phyloP scores from a whole-genome alignment of 2,888 invertebrate species.

The Folsomia manolachei region DNA sequence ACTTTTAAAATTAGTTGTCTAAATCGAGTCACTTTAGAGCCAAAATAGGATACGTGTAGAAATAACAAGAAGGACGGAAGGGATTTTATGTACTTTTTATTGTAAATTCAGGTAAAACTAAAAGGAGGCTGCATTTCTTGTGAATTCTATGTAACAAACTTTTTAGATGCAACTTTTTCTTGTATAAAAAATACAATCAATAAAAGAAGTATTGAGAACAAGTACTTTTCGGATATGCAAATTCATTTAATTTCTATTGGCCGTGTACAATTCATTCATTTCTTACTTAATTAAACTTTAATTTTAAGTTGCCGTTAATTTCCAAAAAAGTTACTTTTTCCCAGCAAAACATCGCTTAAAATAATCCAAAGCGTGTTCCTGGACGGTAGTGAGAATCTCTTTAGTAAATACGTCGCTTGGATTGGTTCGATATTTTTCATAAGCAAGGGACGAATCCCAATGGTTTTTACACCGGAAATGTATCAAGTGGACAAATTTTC shows the following conservation, averaged over 20 bases:
- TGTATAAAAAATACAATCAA: neutral
- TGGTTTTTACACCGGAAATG: slow-evolving; percentile 38
- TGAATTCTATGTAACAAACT: neutral
- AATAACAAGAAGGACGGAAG: neutral
- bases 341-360: slow-evolving; percentile 30
- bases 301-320: neutral
- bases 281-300: neutral
- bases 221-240: too few species aligned
- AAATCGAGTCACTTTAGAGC: neutral
- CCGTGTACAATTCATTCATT: too few species aligned
- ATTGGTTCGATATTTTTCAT: slow-evolving; percentile 28
- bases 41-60: neutral
- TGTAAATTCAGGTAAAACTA: neutral
- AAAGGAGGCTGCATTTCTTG: neutral
- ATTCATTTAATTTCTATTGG: too few species aligned
- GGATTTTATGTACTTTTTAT: too few species aligned
- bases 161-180: neutral
- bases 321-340: neutral
- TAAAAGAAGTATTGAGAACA: neutral
- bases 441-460: slow-evolving; percentile 36
- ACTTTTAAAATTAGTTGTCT: too few species aligned
- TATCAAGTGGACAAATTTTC: slow-evolving; percentile 39
- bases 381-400: slow-evolving; percentile 37
- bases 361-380: slow-evolving; percentile 34
- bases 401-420: slow-evolving; percentile 39